A percentile compares a stretch with the other conserved stretches of the same genome.
Conservation (phyloP, 2,113 vertebrate species). For the Antechinus flavipes region DNA sequence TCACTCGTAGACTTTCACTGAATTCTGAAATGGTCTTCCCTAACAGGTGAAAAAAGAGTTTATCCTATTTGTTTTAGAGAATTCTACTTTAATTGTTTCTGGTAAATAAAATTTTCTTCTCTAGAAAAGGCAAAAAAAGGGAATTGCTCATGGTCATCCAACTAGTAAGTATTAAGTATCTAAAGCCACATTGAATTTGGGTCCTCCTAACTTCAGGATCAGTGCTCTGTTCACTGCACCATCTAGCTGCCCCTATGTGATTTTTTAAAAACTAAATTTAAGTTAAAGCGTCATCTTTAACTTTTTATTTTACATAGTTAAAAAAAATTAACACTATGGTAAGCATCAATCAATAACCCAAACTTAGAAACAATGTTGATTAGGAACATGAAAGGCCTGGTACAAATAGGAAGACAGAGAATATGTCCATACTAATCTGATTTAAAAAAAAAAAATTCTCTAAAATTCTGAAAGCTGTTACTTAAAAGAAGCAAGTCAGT, state of each 20-base stretch:
- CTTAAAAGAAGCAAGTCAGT: conserved; percentile 3
- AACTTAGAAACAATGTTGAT: neutral
- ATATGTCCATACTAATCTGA: neutral
- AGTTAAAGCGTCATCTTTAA: neutral
- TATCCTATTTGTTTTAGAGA: neutral
- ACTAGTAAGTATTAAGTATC: too few relatives aligned
- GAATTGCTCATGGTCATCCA: too few relatives aligned
- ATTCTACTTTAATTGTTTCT: conserved; percentile 56
- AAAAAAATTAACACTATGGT: neutral
- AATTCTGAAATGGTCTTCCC: conserved; percentile 24
- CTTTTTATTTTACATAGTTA: neutral
- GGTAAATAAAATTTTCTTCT: conserved; percentile 55
- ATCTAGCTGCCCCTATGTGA: too few relatives aligned
- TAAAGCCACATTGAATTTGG: too few relatives aligned
- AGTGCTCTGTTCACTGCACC: too few relatives aligned
- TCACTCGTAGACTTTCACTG: conserved; percentile 35
- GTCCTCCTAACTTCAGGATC: too few relatives aligned
- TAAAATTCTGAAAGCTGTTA: conserved; percentile 27
- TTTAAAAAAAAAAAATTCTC: conserved; percentile 22
- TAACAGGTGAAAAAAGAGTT: neutral
- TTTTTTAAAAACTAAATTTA: too few relatives aligned
- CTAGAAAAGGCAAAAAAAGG: neutral
- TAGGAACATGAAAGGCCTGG: neutral
- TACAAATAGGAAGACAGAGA: neutral
- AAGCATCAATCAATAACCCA: neutral